Conservation (phyloP, 2,797 vertebrate genomes). For the Pseudomugil tenellus region DNA sequence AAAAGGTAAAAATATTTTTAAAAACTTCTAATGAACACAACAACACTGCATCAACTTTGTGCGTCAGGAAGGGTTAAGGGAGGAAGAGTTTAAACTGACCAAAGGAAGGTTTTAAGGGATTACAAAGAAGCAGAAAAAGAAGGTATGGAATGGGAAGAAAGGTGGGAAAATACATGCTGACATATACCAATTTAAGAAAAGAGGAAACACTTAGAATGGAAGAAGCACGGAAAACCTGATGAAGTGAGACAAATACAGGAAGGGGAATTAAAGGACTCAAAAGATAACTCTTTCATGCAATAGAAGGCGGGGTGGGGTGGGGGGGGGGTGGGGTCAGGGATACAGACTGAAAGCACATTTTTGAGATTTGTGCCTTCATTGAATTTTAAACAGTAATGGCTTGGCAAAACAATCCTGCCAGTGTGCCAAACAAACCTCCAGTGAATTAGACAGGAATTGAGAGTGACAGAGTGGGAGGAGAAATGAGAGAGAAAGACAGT, state of each 20-base stretch:
- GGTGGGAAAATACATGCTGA: slow-evolving; percentile 34
- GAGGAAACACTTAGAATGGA: slow-evolving; percentile 30
- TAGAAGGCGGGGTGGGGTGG: slow-evolving; percentile 10
- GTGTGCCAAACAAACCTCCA: slow-evolving; percentile 78
- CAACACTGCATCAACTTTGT: slow-evolving; percentile 34
- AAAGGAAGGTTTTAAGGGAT: slow-evolving; percentile 48
- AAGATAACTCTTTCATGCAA: slow-evolving; percentile 45
- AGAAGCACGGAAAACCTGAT: slow-evolving; percentile 30
- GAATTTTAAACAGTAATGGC: slow-evolving; percentile 81
- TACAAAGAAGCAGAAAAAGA: slow-evolving; percentile 40
- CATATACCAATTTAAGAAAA: slow-evolving; percentile 26
- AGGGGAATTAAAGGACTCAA: slow-evolving; percentile 48
- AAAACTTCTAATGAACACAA: slow-evolving; percentile 28
- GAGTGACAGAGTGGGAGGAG: slow-evolving; percentile 54
- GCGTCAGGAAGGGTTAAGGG: slow-evolving; percentile 23
- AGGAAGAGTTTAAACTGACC: slow-evolving; percentile 40
- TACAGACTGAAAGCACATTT: slow-evolving; percentile 70
- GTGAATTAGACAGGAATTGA: slow-evolving; percentile 72
- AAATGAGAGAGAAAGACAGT: slow-evolving; percentile 26
- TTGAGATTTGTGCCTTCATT: slow-evolving; percentile 77
- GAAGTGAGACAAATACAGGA: slow-evolving; percentile 28
- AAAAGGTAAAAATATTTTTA: slow-evolving; percentile 35
- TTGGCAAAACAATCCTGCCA: slow-evolving; percentile 79
- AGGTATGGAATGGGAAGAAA: slow-evolving; percentile 21
- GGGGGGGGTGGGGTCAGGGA: slow-evolving; percentile 17